Base-by-base conservation (phyloP, 1,140 invertebrate species). In the Teleopsis dalmanni region DNA sequence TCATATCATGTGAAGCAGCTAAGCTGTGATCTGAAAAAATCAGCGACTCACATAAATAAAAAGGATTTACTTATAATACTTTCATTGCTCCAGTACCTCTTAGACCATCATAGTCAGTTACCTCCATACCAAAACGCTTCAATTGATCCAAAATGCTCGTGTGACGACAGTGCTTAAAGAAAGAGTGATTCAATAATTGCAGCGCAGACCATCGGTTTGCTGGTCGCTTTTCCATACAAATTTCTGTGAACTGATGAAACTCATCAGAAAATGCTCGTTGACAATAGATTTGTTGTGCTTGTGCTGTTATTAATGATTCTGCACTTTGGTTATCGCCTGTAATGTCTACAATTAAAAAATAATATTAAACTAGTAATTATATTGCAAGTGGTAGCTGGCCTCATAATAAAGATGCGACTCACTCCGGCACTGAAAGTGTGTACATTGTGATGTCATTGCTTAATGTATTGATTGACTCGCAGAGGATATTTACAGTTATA, bases 181-280 rank as follows among this genome's bases (percentile, higher is more conserved):
- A 89, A 8, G 78, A 72, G 65, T 92, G 87, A 11, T 53, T 77
- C 16, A 88, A 65, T 33, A 91, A 65, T 56, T 83, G 78, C 3
- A 67, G 62, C n/a, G 81, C 75, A 23, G 76, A 73, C 47, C 84
- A 86, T 52, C 87, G 73, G 53, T 77, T 72, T 7, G 67, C 66
- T 3, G 83, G 79, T 56, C 85, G 82, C 51, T 59, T 53, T 51
- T 58, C 60, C 33, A 67, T 44, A 36, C 86, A 88, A 9, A 83
- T 59, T 54, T 86, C 81, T 31, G 81, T 78, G 55, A 91, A 78
- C 47, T 82, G 77, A 71, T 91, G 87, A 61, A 91, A 86, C 56
- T 79, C 67, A 52, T 83, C 80, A 19, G 80, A 80, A 53, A 91
- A 87, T 56, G 76, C 76, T 34, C 86, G 70, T 25, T 73, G 71